Evolutionary conservation across 2,113 vertebrate genomes (phyloP).

Genomic region (Podocnemis expansa): DNA sequence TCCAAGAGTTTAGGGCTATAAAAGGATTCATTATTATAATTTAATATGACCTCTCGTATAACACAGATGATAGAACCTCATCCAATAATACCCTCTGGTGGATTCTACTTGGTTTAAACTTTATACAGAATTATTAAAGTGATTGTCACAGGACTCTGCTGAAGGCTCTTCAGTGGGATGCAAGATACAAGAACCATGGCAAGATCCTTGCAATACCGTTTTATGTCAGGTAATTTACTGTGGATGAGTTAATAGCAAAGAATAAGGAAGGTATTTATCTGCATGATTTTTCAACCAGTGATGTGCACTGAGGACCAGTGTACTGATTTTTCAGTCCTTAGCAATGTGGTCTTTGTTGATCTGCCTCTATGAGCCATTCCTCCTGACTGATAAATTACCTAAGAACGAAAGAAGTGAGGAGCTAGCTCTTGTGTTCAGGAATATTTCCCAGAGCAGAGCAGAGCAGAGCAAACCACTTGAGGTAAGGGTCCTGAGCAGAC

Average conservation of each 20-base stretch:
- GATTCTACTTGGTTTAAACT: accelerated
- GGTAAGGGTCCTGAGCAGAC: neutral
- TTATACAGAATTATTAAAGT: neutral
- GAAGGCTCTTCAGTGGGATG: accelerated
- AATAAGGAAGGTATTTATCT: neutral
- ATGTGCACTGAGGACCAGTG: neutral
- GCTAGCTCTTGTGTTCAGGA: neutral
- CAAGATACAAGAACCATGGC: accelerated
- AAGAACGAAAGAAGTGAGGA: neutral
- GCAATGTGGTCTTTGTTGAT: accelerated
- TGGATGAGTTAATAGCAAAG: accelerated
- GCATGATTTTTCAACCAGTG: neutral
- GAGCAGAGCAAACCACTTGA: neutral
- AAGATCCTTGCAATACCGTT: neutral
- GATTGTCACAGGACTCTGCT: accelerated
- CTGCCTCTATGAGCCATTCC: neutral
- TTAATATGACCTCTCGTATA: neutral
- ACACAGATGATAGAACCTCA: accelerated
- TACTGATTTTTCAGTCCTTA: neutral
- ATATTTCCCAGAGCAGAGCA: neutral
- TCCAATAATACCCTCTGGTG: accelerated
- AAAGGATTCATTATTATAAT: neutral
- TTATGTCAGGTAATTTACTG: neutral
- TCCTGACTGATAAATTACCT: neutral
- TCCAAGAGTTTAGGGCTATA: neutral